Base-by-base conservation (phyloP, 2,888 invertebrate species). In the Athetis lepigone region DNA sequence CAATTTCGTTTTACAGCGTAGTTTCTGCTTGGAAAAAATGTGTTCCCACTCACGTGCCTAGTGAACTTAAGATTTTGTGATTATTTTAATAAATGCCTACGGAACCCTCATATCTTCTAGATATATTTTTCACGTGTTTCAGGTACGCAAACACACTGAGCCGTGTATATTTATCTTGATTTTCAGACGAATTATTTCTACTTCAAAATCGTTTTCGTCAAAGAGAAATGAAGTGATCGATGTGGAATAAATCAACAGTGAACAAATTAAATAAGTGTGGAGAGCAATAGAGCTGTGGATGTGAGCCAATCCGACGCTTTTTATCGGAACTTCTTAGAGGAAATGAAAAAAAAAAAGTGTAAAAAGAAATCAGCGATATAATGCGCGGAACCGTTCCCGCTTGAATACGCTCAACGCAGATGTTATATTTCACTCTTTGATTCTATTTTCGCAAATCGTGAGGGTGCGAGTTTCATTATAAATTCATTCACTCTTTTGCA, bases 231-330 rank as follows among this genome's bases (percentile, higher is more conserved):
- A 85, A 88, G 85, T 86, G 87, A 89, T 90, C 85, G 86, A 85
- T 86, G 85, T 79, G 86, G 85, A 90, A 91, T 87, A 88, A 91
- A 92, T 90, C 89, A 90, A 91, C 90, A 87, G 82, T 81, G 87
- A 89, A 87, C 85, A 90, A 90, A 92, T 92, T 90, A 90, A 92
- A 90, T 88, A 88, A 88, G 86, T 88, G 85, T 90, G 86, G 86
- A 82, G 79, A 88, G 84, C 85, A 85, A 89, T 88, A 86, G 87
- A 88, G 85, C 84, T 79, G 82, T 81, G 67, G 69, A 83, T 84
- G 83, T 83, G 87, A 86, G 85, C 82, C 86, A 85, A 88, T 85
- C 79, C 81, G 67, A 72, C 75, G 82, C 70, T 83, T 83, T 84
- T 83, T 82, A 85, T 80, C 77, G 76, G 52, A 83, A 85, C 85